Evolutionary conservation across 2,888 invertebrate genomes (phyloP).

Genomic region (Cyrtodaria siliqua): DNA sequence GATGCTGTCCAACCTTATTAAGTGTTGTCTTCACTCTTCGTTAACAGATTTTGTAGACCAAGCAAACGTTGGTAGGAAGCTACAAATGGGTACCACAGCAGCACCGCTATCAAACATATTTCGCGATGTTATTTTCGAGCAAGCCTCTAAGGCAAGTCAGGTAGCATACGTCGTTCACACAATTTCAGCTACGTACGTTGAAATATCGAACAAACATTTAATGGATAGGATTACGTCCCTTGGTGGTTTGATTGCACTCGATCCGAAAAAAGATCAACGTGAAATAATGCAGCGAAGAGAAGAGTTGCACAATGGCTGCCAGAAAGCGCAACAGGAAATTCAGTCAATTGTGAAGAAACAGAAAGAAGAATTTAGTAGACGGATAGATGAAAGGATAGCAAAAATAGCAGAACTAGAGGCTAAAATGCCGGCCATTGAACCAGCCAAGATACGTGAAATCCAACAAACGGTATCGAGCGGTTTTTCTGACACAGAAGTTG

Average conservation of each 20-base stretch:
- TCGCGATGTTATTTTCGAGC: conserved; percentile 8
- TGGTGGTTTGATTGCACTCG: neutral
- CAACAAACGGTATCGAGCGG: too few relatives aligned
- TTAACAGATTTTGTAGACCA: conserved; percentile 4
- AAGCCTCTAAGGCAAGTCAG: conserved; percentile 1
- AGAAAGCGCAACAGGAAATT: conserved; percentile 1
- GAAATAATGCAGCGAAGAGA: neutral
- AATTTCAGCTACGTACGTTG: neutral
- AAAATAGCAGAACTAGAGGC: neutral
- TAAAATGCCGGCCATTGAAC: too few relatives aligned
- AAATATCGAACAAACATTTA: neutral
- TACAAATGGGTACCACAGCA: too few relatives aligned
- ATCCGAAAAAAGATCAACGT: neutral
- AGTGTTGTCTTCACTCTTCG: neutral
- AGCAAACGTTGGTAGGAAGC: neutral
- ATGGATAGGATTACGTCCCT: conserved; percentile 2
- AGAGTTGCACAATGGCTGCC: neutral
- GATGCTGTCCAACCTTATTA: conserved; percentile 4
- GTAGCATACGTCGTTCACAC: neutral
- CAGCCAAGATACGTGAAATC: too few relatives aligned
- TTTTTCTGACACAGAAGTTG: too few relatives aligned
- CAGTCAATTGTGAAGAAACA: neutral
- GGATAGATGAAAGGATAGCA: neutral
- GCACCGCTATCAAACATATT: neutral
- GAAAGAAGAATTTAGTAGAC: neutral